Evolutionary conservation across 2,888 invertebrate species (phyloP).

Genomic region (Malthinus seriepunctatus): DNA sequence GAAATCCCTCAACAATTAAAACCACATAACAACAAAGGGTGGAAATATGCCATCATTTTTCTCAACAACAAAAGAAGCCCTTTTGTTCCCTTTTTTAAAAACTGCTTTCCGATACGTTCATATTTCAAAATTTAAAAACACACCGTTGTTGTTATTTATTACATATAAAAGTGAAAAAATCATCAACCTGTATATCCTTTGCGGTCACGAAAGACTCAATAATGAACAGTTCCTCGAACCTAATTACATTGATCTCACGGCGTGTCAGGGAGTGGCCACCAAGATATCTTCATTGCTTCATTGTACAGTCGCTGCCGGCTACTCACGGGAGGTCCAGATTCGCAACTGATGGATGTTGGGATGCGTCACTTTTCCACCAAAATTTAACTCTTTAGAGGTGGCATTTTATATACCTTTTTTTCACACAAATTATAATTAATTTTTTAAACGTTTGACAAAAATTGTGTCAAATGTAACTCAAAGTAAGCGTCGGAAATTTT

Average conservation of each 20-base stretch:
- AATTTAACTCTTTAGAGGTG: conserved; percentile 1
- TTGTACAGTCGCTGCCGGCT: conserved; percentile 47
- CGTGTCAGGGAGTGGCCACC: conserved; percentile 44
- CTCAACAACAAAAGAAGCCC: conserved; percentile 3
- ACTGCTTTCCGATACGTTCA: background rate
- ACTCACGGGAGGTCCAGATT: conserved; percentile 48
- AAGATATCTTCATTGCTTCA: conserved; percentile 54
- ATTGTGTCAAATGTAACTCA: too few relatives aligned
- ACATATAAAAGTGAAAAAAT: conserved; percentile 21
- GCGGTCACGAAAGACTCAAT: conserved; percentile 32
- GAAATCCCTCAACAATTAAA: conserved; percentile 13
- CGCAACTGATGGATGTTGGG: conserved; percentile 33
- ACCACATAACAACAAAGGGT: conserved; percentile 8
- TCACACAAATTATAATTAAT: too few relatives aligned
- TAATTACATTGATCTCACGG: conserved; percentile 50
- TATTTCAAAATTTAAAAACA: background rate
- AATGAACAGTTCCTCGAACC: conserved; percentile 47
- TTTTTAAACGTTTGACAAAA: too few relatives aligned
- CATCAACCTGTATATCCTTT: conserved; percentile 23
- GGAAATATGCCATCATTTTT: conserved; percentile 11
- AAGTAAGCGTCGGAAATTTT: too few relatives aligned
- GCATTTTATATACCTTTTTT: too few relatives aligned
- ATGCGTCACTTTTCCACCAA: conserved; percentile 30
- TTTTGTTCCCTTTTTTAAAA: background rate
- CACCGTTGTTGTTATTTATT: background rate